A percentile compares a stretch with the other conserved stretches of the same genome.
Conservation (phyloP, 2,888 invertebrate genomes). For the Zygaena filipendulae region DNA sequence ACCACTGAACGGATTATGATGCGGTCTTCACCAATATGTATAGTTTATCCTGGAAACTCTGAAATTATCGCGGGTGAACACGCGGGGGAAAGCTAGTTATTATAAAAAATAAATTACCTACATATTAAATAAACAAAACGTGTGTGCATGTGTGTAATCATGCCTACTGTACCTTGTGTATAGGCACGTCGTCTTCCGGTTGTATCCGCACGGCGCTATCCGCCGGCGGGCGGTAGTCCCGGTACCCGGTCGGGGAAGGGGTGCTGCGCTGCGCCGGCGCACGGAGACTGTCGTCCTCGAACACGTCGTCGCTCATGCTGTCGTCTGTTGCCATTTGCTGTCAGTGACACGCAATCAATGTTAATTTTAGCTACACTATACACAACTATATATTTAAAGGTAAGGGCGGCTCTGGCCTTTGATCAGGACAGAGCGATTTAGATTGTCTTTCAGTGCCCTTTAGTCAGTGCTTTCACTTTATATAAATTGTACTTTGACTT, state of each 20-base stretch:
- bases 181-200: constrained; percentile 68
- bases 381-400: background rate
- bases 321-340: constrained; percentile 75
- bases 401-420: no score
- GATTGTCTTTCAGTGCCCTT: no score
- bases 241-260: constrained; percentile 83
- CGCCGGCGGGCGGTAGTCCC: constrained; percentile 80
- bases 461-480: no score
- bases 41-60: no score
- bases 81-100: no score
- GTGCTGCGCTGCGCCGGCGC: constrained; percentile 50
- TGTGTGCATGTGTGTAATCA: background rate
- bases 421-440: no score
- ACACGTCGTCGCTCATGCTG: constrained; percentile 87
- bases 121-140: background rate
- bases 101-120: no score
- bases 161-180: constrained; percentile 70
- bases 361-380: background rate
- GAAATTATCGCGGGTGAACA: no score
- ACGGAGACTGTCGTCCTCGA: constrained; percentile 69
- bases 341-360: constrained; percentile 8
- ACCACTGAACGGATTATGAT: no score
- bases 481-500: no score
- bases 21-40: no score
- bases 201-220: constrained; percentile 71